phyloP scores from a whole-genome alignment of 2,888 invertebrate species.

The Amiota communis region DNA sequence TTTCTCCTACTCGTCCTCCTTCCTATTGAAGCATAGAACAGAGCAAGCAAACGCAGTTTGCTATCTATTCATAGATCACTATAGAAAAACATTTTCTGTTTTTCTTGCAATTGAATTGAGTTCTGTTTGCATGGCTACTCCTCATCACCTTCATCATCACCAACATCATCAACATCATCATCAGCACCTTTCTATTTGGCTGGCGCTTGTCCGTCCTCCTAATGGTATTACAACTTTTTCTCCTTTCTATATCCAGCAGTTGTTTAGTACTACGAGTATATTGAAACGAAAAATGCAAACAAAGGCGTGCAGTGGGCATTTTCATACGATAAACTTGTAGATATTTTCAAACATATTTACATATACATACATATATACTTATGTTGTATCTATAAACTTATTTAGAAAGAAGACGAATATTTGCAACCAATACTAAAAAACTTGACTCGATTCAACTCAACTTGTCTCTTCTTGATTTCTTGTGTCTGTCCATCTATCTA shows the following conservation, averaged over 20 bases:
- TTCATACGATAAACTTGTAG: background rate
- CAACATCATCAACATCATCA: no score
- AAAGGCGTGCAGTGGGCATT: conserved; percentile 16
- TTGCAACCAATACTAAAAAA: background rate
- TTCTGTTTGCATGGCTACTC: background rate
- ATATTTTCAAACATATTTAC: background rate
- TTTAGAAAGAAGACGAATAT: no score
- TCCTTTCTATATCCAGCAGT: no score
- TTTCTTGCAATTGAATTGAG: conserved; percentile 2
- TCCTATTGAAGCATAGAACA: background rate
- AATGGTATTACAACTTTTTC: no score
- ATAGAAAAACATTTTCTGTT: background rate
- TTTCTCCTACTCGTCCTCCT: background rate
- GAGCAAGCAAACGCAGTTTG: background rate
- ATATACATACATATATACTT: background rate
- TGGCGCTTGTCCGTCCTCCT: background rate
- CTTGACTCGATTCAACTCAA: conserved; percentile 6
- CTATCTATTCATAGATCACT: background rate
- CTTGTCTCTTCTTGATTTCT: conserved; percentile 5
- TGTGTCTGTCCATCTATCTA: background rate
- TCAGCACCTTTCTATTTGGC: background rate
- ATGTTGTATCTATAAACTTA: no score
- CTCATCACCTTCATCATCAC: no score
- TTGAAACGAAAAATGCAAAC: background rate
- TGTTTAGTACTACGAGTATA: background rate